Evolutionary conservation across 2,888 invertebrate genomes (phyloP), one percentile per base, ranked within the genome.

Genomic region (Pachymerium ferrugineum): DNA sequence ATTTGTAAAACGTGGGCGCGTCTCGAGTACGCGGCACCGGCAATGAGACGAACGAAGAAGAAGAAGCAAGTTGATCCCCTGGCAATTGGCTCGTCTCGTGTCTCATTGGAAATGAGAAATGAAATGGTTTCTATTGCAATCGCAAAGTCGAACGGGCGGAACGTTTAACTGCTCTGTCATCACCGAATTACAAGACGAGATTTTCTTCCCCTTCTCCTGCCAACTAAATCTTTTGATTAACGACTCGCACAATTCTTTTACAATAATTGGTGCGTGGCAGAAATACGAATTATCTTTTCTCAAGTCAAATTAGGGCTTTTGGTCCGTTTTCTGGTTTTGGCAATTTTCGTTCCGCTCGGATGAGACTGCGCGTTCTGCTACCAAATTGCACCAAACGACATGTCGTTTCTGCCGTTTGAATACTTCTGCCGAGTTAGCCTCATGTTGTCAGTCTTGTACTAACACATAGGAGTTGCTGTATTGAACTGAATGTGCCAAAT

Each of bases 101-200:
- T 62, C 62, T 78, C 12, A 67, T 77, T 62, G 77, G 78, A 73
- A 78, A 77, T 0, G 76, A 75, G 70, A 78, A 79, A 73, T 75
- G 72, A 6, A 78, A 78, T 33, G 62, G 62, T 62, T 62, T 62
- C 62, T 28, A 62, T 62, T 62, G 62, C 62, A 25, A 22, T 62
- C 28, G 62, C 28, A 22, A 28, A 62, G 22, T 62, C 62, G 19
- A 28, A 62, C n/a, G n/a, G n/a, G 25, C 25, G 28, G n/a, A 62
- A 22, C 62, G 62, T 28, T 62, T 62, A 62, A 62, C 62, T 5
- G 28, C 62, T 22, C 62, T 28, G 62, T 62, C 62, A 62, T 62
- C 62, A n/a, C 62, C 62, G 62, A 62, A 62, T 62, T 62, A 62
- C 62, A 62, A 62, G 25, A 25, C 25, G 25, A 62, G 62, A 62